phyloP scores from a whole-genome alignment of 1,140 invertebrate species.

The Camponotus pennsylvanicus region DNA sequence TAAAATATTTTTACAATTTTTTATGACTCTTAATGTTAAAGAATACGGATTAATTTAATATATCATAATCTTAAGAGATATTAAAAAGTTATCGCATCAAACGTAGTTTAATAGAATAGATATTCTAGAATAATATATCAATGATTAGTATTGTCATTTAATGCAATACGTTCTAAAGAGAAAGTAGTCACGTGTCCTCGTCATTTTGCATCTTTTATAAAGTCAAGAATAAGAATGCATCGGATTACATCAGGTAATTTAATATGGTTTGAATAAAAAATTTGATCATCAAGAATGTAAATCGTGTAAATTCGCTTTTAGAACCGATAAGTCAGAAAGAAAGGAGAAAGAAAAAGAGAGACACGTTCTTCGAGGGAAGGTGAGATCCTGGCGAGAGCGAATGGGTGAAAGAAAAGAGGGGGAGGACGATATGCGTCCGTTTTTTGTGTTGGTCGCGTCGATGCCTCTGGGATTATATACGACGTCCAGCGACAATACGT shows the following conservation, averaged over 20 bases:
- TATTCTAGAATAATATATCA: background rate
- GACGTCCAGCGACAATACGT: conserved; percentile 79
- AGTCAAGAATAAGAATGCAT: background rate
- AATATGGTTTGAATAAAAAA: conserved; percentile 8
- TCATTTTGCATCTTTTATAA: background rate
- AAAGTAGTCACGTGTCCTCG: background rate
- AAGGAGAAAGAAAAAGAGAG: conserved; percentile 16
- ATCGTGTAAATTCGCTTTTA: conserved; percentile 25
- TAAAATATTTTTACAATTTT: background rate
- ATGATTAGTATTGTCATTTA: conserved; percentile 20
- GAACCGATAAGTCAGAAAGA: conserved; percentile 51
- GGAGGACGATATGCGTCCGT: conserved; percentile 54
- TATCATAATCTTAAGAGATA: background rate
- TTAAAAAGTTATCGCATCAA: background rate
- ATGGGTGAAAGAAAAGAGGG: conserved; percentile 20
- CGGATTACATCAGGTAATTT: background rate
- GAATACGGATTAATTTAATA: background rate
- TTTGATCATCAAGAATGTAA: background rate
- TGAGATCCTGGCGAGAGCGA: conserved; percentile 36
- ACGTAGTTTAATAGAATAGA: background rate
- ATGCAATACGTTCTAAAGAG: background rate
- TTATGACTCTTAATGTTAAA: background rate
- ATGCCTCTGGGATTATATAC: conserved; percentile 81
- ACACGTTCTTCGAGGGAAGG: conserved; percentile 16
- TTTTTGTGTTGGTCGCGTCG: conserved; percentile 78